Percentiles rank a stretch among this genome's conserved stretches.
Evolutionary conservation across 2,113 vertebrate species (phyloP).

Genomic region (Suricata suricatta): DNA sequence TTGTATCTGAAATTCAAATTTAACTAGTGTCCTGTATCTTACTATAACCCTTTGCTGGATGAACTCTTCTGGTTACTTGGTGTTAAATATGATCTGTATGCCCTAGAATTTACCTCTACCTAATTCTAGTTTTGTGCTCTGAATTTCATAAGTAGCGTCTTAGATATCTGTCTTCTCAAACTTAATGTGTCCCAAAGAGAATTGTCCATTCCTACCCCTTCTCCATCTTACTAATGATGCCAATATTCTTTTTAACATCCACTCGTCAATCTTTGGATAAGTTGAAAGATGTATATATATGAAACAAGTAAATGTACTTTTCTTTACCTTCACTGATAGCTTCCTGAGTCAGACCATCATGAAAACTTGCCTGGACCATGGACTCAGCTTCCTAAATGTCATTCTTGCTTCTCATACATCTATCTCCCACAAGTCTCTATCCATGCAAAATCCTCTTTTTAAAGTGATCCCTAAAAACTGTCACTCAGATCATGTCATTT

Average conservation of each 20-base stretch:
- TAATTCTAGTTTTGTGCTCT: background rate
- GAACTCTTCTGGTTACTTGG: background rate
- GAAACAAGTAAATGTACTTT: background rate
- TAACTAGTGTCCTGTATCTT: background rate
- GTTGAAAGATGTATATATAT: background rate
- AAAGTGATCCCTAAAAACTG: background rate
- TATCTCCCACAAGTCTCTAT: background rate
- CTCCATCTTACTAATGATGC: background rate
- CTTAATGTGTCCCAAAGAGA: background rate
- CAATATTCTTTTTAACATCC: background rate
- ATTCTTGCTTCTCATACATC: background rate
- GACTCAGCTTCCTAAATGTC: background rate
- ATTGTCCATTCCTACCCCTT: background rate
- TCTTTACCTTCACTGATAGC: background rate
- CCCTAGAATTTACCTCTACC: background rate
- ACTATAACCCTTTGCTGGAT: background rate
- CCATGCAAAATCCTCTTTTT: background rate
- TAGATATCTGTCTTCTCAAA: background rate
- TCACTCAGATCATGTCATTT: background rate
- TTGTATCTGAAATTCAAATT: background rate
- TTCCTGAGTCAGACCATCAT: background rate
- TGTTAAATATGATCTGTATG: background rate
- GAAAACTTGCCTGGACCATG: background rate
- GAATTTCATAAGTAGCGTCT: background rate
- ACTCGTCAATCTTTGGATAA: background rate